phyloP scores from a whole-genome alignment of 1,140 invertebrate genomes.

The Nasonia vitripennis region DNA sequence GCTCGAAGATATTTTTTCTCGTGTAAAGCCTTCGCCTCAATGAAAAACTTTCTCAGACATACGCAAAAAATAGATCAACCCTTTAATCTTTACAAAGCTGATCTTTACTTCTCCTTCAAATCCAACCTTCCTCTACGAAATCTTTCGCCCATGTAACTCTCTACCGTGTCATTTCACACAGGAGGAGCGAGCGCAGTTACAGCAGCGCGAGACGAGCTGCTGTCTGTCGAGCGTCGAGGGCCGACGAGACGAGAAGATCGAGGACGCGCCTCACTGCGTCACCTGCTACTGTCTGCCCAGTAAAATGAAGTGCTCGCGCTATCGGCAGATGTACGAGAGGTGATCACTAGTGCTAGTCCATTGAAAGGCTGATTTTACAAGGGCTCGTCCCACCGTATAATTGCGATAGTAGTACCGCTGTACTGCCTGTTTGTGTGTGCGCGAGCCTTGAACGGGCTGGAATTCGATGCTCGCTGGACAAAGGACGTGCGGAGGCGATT shows the following conservation, averaged over 20 bases:
- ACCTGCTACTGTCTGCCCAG: conserved; percentile 37
- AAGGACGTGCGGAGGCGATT: too few species aligned
- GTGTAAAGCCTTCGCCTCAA: too few species aligned
- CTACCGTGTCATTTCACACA: background rate
- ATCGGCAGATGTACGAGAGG: background rate
- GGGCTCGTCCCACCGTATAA: too few species aligned
- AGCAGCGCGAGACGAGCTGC: background rate
- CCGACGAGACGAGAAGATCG: background rate
- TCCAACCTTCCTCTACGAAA: background rate
- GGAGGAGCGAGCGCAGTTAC: background rate
- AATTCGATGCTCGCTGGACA: too few species aligned
- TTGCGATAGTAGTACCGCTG: background rate
- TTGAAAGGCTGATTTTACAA: background rate
- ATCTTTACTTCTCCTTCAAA: too few species aligned
- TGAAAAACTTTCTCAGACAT: too few species aligned
- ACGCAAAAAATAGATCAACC: too few species aligned
- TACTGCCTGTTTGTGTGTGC: background rate
- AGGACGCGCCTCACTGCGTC: conserved; percentile 38
- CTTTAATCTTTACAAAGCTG: too few species aligned
- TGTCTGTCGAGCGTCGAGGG: background rate
- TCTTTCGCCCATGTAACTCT: background rate
- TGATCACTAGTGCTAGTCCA: background rate
- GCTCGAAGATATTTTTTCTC: too few species aligned
- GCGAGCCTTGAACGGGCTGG: too few species aligned
- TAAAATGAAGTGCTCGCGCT: background rate